phyloP scores from a whole-genome alignment of 2,797 vertebrate genomes.

The Euphonia xanthogaster region DNA sequence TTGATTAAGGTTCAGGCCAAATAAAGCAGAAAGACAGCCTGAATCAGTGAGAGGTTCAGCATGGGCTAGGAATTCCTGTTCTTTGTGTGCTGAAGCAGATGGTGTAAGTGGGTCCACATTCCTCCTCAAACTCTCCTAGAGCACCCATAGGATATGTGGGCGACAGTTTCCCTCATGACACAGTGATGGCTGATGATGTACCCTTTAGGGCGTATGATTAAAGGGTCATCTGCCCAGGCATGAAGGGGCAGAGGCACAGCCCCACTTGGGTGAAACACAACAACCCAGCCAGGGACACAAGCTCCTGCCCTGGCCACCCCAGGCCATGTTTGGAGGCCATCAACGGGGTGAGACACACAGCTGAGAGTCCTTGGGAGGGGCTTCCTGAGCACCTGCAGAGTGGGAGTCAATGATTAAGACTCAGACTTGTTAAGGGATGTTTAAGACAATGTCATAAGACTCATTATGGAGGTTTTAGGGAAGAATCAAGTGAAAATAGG shows the following conservation, averaged over 20 bases:
- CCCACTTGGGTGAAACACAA: fast-evolving
- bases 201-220: not conserved
- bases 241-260: fast-evolving
- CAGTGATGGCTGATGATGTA: not conserved
- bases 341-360: fast-evolving
- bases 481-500: not conserved
- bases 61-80: not conserved
- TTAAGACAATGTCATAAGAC: not conserved
- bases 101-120: not conserved
- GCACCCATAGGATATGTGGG: fast-evolving
- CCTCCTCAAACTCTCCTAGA: not conserved
- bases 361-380: not conserved
- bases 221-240: not conserved
- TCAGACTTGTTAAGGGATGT: not conserved
- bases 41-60: not conserved
- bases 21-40: not conserved
- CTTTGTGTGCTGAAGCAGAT: not conserved
- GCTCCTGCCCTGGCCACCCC: not conserved
- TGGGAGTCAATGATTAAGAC: not conserved
- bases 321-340: not conserved
- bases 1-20: not conserved
- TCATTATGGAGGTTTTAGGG: not conserved
- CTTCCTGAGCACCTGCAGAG: not conserved
- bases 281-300: not conserved
- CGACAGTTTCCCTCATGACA: not conserved